phyloP scores from a whole-genome alignment of 1,140 invertebrate species.

The Archegozetes longisetosus region DNA sequence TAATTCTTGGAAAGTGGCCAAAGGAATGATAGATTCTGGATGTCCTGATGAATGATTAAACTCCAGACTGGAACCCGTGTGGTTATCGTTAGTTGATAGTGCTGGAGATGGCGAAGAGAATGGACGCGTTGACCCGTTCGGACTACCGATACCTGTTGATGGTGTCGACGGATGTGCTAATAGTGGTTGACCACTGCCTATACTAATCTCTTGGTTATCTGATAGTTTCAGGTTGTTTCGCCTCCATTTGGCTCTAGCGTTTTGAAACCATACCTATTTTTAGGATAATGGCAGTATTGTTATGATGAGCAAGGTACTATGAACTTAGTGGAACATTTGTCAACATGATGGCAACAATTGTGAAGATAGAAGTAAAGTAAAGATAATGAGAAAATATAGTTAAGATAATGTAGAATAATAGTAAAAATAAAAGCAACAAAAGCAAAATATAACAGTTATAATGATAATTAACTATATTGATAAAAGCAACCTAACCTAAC shows the following conservation, averaged over 20 bases:
- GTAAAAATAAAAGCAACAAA: too few species aligned
- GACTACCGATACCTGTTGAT: slow-evolving; percentile 17
- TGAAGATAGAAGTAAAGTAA: background rate
- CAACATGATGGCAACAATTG: too few species aligned
- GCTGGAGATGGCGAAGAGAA: slow-evolving; percentile 16
- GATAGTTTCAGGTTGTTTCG: slow-evolving; percentile 60
- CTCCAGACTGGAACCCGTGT: background rate
- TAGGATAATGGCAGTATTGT: background rate
- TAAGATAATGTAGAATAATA: background rate
- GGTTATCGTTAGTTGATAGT: background rate
- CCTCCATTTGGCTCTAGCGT: slow-evolving; percentile 90
- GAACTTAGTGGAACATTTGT: too few species aligned
- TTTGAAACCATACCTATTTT: slow-evolving; percentile 95
- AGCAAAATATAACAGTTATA: too few species aligned
- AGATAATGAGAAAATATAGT: background rate
- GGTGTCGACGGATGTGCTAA: slow-evolving; percentile 12
- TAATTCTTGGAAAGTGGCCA: background rate
- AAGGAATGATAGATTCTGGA: background rate
- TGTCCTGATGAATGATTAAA: background rate
- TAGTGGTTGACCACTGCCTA: slow-evolving; percentile 12
- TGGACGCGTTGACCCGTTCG: slow-evolving; percentile 10
- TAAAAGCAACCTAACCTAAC: too few species aligned
- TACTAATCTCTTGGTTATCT: slow-evolving; percentile 3
- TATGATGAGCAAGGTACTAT: background rate
- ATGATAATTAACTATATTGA: too few species aligned